Percentiles rank a stretch among this genome's conserved stretches.
Evolutionary conservation across 2,113 vertebrate species (phyloP).

Genomic region (Burhinus bistriatus): DNA sequence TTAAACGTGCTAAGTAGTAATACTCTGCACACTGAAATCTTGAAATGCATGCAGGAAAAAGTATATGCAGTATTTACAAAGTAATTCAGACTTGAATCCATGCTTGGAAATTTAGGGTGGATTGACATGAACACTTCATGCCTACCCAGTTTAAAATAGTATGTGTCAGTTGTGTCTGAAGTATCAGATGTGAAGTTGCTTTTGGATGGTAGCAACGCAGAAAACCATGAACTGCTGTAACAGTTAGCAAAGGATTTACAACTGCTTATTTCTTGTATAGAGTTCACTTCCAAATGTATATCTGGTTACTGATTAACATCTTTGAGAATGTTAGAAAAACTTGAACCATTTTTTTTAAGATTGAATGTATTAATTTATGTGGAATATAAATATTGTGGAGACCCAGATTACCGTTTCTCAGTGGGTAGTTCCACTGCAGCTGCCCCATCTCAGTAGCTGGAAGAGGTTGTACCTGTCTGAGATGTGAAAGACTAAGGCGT

Average conservation of each 20-base stretch:
- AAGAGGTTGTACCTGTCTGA: neutral
- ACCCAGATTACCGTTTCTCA: neutral
- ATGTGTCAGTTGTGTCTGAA: neutral
- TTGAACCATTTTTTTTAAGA: neutral
- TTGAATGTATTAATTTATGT: neutral
- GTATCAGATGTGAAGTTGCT: neutral
- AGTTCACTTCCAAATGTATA: neutral
- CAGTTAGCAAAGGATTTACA: neutral
- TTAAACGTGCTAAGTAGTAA: neutral
- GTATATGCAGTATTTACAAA: neutral
- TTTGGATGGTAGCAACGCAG: neutral
- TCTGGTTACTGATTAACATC: neutral
- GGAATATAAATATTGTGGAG: neutral
- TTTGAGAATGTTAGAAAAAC: neutral
- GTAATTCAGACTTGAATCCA: neutral
- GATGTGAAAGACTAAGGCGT: neutral
- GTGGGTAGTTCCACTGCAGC: neutral
- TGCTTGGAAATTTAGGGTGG: neutral
- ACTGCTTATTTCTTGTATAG: neutral
- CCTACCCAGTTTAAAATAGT: neutral
- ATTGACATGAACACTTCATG: neutral
- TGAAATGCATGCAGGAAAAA: neutral
- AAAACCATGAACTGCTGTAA: neutral
- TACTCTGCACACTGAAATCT: neutral
- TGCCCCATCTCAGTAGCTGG: neutral